A percentile compares a stretch with the other conserved stretches of the same genome.
These are phyloP conservation scores for Heliconius cydno DNA, from an alignment of 2,888 invertebrate genomes.

Conservation along the genomic window DNA sequence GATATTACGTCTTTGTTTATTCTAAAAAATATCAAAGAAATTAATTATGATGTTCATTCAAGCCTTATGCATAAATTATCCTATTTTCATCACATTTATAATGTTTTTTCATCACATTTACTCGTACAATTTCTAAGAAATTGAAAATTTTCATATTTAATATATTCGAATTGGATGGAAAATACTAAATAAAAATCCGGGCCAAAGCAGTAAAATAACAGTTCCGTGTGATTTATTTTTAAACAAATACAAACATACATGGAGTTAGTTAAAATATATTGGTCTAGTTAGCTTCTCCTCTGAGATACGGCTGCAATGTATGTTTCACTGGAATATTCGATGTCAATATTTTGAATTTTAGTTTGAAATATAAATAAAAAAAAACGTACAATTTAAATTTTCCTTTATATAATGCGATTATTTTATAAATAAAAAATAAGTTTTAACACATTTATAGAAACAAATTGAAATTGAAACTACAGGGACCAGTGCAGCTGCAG, in stretches of 20 bases:
- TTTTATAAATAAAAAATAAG: too few species aligned
- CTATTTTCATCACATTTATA: too few species aligned
- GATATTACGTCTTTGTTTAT: background rate
- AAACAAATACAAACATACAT: background rate
- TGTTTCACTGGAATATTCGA: background rate
- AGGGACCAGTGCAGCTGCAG: conserved; percentile 8
- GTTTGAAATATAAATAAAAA: background rate
- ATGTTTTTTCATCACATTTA: too few species aligned
- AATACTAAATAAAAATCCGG: background rate
- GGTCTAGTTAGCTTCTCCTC: conserved; percentile 5
- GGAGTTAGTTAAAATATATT: conserved; percentile 14
- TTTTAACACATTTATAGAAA: too few species aligned
- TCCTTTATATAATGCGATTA: background rate
- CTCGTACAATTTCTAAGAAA: too few species aligned
- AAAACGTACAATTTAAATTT: background rate
- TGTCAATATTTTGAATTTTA: conserved; percentile 3
- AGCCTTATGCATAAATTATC: too few species aligned
- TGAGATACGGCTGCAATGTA: background rate
- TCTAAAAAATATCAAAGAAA: too few species aligned
- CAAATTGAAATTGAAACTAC: background rate
- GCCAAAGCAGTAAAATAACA: background rate
- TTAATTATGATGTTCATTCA: too few species aligned
- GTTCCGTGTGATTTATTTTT: conserved; percentile 6
- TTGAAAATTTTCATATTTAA: too few species aligned
- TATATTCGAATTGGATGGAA: too few species aligned